Conservation (phyloP, 2,888 invertebrate genomes). For the Ochlodes sylvanus region DNA sequence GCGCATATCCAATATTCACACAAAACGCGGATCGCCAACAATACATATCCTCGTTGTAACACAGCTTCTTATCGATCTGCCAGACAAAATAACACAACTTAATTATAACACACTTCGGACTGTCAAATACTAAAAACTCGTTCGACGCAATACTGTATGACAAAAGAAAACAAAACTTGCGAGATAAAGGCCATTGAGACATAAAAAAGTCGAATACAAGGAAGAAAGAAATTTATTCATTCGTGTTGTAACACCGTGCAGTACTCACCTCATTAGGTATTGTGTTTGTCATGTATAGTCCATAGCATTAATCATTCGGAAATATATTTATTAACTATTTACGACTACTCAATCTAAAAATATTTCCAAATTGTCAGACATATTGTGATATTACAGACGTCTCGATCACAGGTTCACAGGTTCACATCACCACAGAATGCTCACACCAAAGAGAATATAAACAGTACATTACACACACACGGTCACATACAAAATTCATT, state of each 20-base stretch:
- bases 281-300: slow-evolving; percentile 71
- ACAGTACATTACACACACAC: slow-evolving; percentile 1
- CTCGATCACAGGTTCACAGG: slow-evolving; percentile 61
- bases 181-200: slow-evolving; percentile 83
- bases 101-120: slow-evolving; percentile 64
- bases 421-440: slow-evolving; percentile 43
- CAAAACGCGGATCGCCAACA: slow-evolving; percentile 68
- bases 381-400: slow-evolving; percentile 78
- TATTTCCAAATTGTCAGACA: slow-evolving; percentile 85
- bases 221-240: slow-evolving; percentile 63
- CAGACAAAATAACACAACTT: slow-evolving; percentile 72
- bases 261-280: slow-evolving; percentile 60
- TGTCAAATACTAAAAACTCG: slow-evolving; percentile 68
- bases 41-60: slow-evolving; percentile 73
- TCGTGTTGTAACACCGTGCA: slow-evolving; percentile 49
- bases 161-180: slow-evolving; percentile 83
- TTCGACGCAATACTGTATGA: slow-evolving; percentile 73
- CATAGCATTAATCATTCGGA: slow-evolving; percentile 67
- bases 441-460: slow-evolving; percentile 23
- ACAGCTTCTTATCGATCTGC: slow-evolving; percentile 81
- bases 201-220: slow-evolving; percentile 77
- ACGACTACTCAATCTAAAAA: slow-evolving; percentile 78
- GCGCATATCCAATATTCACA: slow-evolving; percentile 76
- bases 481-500: slow-evolving; percentile 66
- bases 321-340: slow-evolving; percentile 61